Conservation (phyloP, 2,113 vertebrate genomes). For the Passer domesticus region DNA sequence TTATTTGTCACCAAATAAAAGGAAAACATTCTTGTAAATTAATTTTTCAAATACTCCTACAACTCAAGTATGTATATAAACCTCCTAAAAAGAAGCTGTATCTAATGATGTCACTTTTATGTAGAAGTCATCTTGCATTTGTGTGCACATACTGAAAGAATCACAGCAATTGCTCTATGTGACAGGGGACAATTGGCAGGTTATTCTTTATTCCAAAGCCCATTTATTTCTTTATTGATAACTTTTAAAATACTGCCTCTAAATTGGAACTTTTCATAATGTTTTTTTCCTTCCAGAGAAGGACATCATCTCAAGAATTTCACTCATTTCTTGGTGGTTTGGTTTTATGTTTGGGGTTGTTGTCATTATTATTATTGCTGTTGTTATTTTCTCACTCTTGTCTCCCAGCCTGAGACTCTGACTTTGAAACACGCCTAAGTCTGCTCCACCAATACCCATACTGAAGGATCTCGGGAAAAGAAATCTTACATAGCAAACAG, state of each 20-base stretch:
- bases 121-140: not conserved
- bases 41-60: not conserved
- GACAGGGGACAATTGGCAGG: not conserved
- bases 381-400: not conserved
- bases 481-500: not conserved
- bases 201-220: not conserved
- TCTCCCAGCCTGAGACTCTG: not conserved
- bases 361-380: accelerated
- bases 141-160: not conserved
- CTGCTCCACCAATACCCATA: not conserved
- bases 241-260: not conserved
- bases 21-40: not conserved
- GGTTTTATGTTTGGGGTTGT: accelerated
- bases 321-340: accelerated
- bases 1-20: not conserved
- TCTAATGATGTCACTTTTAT: not conserved
- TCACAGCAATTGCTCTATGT: not conserved
- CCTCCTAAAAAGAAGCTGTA: not conserved
- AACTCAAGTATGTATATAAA: not conserved
- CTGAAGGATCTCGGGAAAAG: not conserved
- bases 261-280: not conserved
- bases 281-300: not conserved
- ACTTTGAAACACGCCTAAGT: not conserved
- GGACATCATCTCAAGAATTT: not conserved
- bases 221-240: not conserved